Percentiles rank a stretch among this genome's conserved stretches.
phyloP scores from a whole-genome alignment of 2,797 vertebrate species.

The Sebastes ruberrimus region DNA sequence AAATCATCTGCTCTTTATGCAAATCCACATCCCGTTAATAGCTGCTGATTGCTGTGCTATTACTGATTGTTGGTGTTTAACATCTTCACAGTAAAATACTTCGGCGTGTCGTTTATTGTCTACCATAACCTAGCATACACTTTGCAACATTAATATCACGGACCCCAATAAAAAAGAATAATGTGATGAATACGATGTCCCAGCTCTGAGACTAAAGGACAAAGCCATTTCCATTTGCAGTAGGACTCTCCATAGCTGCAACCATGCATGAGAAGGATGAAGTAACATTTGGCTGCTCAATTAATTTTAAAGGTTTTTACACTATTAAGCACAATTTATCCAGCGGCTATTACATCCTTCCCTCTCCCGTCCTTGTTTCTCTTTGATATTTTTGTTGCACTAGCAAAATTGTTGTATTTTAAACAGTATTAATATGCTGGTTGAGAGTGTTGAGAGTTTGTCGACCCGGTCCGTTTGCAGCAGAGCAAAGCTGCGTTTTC shows the following conservation, averaged over 20 bases:
- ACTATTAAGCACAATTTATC: conserved; percentile 73
- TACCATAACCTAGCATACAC: conserved; percentile 23
- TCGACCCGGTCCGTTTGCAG: conserved; percentile 7
- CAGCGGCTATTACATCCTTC: conserved; percentile 47
- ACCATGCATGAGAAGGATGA: conserved; percentile 58
- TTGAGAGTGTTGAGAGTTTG: conserved; percentile 24
- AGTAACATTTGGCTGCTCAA: conserved; percentile 71
- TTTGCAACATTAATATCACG: conserved; percentile 33
- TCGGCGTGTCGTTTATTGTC: conserved; percentile 33
- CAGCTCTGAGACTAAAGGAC: conserved; percentile 42
- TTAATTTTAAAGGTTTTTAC: conserved; percentile 76
- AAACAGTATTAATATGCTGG: conserved; percentile 44
- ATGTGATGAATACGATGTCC: conserved; percentile 43
- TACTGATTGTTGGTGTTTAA: conserved; percentile 58
- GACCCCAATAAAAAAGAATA: conserved; percentile 47
- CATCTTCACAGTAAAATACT: conserved; percentile 44
- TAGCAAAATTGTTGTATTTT: conserved; percentile 53
- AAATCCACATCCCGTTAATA: conserved; percentile 60
- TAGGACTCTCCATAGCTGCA: conserved; percentile 40
- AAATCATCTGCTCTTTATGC: conserved; percentile 67
- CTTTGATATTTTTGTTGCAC: conserved; percentile 69
- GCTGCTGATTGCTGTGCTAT: conserved; percentile 57
- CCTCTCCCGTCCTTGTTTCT: conserved; percentile 26
- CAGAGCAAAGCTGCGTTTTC: conserved; percentile 24
- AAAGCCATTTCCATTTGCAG: conserved; percentile 48